Evolutionary conservation across 2,797 vertebrate species (phyloP).

Genomic region (Dipus sagitta): DNA sequence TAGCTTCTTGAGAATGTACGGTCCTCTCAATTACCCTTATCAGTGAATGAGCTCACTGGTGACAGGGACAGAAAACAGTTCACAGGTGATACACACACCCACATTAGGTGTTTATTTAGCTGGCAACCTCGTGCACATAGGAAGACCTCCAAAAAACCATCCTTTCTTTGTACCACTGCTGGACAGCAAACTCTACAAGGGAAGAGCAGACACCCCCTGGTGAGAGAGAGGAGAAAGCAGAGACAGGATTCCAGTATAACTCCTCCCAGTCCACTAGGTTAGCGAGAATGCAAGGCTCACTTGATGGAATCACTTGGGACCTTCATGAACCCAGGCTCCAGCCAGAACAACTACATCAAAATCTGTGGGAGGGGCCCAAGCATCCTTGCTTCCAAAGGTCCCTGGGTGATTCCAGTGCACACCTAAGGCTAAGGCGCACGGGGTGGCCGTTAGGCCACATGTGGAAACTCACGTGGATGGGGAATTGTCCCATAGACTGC

Average conservation of each 20-base stretch:
- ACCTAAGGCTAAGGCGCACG: neutral
- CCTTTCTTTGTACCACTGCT: neutral
- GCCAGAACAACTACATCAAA: neutral
- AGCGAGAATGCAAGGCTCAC: neutral
- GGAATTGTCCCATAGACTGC: neutral
- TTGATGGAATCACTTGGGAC: neutral
- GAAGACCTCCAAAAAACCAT: neutral
- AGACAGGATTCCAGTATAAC: neutral
- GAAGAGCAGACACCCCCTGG: neutral
- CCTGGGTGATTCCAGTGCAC: neutral
- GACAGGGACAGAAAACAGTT: conserved; percentile 10
- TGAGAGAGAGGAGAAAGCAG: neutral
- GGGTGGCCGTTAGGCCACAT: too few relatives aligned
- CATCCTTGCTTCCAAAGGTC: neutral
- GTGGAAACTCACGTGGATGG: neutral
- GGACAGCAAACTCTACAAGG: neutral
- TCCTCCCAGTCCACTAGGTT: neutral
- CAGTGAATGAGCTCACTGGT: neutral
- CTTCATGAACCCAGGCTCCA: neutral
- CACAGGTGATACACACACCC: neutral
- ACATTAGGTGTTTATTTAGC: neutral
- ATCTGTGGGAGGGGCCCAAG: neutral
- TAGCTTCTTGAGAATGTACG: neutral
- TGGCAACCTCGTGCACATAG: neutral
- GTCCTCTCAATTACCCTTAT: neutral